Conservation (phyloP, 2,113 vertebrate species). For the Hypomesus transpacificus region DNA sequence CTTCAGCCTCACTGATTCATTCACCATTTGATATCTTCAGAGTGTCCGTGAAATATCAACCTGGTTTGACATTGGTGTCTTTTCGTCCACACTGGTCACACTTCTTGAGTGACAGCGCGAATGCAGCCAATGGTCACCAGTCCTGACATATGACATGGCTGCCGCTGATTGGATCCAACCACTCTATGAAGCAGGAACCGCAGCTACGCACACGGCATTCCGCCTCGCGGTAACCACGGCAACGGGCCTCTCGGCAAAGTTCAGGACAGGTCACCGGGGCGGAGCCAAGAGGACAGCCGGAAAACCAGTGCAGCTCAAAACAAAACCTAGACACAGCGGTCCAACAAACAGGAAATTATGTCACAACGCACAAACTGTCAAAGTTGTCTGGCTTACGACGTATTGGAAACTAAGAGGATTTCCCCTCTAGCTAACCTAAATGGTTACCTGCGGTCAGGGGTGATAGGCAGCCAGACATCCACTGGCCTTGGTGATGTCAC, state of each 20-base stretch:
- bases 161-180: slow-evolving; percentile 42
- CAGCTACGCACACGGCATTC: slow-evolving; percentile 50
- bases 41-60: too few relatives aligned
- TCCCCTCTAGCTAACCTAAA: neutral
- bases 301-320: slow-evolving; percentile 59
- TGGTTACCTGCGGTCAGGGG: slow-evolving; percentile 56
- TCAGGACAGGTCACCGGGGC: slow-evolving; percentile 52
- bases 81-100: neutral
- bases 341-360: slow-evolving; percentile 1
- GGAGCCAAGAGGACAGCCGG: slow-evolving; percentile 54
- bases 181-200: slow-evolving; percentile 59
- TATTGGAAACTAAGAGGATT: neutral
- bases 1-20: too few relatives aligned
- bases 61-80: too few relatives aligned
- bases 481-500: slow-evolving; percentile 21
- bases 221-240: slow-evolving; percentile 38
- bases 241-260: slow-evolving; percentile 46
- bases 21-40: too few relatives aligned
- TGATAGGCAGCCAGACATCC: slow-evolving; percentile 51
- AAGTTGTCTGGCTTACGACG: neutral
- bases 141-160: slow-evolving; percentile 49
- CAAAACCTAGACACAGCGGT: slow-evolving; percentile 47
- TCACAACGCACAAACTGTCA: neutral
- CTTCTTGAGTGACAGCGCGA: neutral
- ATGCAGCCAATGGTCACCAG: slow-evolving; percentile 36